These are phyloP conservation scores for Malacosoma neustria DNA, from an alignment of 2,888 invertebrate genomes.

Conservation along the genomic window DNA sequence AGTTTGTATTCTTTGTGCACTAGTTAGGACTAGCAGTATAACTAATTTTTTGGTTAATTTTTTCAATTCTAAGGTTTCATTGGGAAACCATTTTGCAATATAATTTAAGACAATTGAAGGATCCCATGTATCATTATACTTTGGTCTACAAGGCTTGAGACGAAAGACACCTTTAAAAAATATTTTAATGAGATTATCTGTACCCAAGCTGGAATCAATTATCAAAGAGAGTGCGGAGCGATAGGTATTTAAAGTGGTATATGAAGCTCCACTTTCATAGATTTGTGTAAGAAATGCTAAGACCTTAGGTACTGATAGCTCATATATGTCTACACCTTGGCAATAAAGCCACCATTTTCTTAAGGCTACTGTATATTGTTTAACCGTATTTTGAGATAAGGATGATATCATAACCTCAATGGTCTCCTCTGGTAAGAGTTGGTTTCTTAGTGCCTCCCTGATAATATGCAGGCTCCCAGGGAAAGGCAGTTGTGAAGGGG, in stretches of 20 bases:
- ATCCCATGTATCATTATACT: conserved; percentile 12
- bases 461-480: conserved; percentile 15
- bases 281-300: too few relatives aligned
- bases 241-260: conserved; percentile 9
- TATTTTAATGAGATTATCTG: conserved; percentile 2
- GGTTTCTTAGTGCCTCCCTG: conserved; percentile 9
- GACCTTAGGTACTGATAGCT: too few relatives aligned
- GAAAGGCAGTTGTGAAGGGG: conserved; percentile 10
- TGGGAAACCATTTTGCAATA: not conserved
- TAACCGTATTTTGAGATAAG: conserved; percentile 10
- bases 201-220: too few relatives aligned
- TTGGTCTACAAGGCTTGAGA: conserved; percentile 9
- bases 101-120: not conserved
- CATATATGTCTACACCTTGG: conserved; percentile 4
- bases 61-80: not conserved
- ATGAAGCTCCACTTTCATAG: too few relatives aligned
- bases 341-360: conserved; percentile 12
- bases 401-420: conserved; percentile 13
- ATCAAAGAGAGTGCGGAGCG: conserved; percentile 6
- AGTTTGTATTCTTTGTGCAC: not conserved
- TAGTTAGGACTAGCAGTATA: not conserved
- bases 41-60: not conserved
- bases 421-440: conserved; percentile 2
- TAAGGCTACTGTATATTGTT: not conserved
- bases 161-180: conserved; percentile 14